A percentile compares a stretch with the other conserved stretches of the same genome.
These are phyloP conservation scores for Meandrina meandrites DNA, from an alignment of 92 coral and sea anemone genomes.

Conservation along the genomic window DNA sequence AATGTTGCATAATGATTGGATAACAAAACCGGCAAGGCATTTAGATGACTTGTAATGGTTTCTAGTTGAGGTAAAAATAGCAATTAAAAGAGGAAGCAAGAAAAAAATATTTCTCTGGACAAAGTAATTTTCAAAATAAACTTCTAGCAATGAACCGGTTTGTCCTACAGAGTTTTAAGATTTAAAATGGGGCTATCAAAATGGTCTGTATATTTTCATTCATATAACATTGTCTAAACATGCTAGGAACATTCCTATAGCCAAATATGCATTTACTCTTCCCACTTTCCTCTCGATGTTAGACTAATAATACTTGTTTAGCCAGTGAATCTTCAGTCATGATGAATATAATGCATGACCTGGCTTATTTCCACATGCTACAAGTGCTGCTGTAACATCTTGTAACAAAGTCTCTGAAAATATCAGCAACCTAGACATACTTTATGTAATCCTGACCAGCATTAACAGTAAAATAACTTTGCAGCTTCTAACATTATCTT, in stretches of 20 bases:
- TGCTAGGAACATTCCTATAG: not conserved
- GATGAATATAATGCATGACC: not conserved
- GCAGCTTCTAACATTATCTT: not conserved
- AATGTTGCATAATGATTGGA: not conserved
- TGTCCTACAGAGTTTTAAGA: not conserved
- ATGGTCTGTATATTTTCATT: not conserved
- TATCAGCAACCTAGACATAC: not conserved
- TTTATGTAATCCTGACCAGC: not conserved
- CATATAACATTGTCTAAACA: not conserved
- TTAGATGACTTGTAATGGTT: not conserved
- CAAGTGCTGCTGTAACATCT: not conserved
- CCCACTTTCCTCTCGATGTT: not conserved
- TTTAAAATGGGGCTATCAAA: not conserved
- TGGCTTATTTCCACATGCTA: not conserved
- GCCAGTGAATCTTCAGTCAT: not conserved
- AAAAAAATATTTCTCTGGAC: not conserved
- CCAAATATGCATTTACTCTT: constrained; percentile 8
- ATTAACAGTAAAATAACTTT: not conserved
- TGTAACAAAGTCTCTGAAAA: not conserved
- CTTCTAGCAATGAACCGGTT: not conserved
- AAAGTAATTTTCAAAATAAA: not conserved
- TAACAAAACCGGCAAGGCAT: not conserved
- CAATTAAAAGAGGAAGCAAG: not conserved
- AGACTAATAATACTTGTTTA: not conserved
- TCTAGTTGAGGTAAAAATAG: not conserved